Conservation (phyloP, 2,888 invertebrate species). For the Cancer borealis region DNA sequence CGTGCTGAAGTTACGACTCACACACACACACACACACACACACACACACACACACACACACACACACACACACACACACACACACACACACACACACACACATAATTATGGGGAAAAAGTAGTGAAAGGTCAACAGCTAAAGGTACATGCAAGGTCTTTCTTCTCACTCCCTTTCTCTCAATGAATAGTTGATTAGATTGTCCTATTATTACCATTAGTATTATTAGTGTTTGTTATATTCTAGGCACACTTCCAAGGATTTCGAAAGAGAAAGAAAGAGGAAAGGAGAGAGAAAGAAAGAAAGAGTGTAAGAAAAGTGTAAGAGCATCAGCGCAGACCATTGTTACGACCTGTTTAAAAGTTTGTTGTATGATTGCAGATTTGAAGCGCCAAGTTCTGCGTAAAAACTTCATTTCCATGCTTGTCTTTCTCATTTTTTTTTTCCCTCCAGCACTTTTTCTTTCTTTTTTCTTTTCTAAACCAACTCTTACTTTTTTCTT, state of each 20-base stretch:
- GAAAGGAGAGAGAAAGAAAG: too few species aligned
- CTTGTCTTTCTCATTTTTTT: not conserved
- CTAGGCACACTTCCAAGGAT: too few species aligned
- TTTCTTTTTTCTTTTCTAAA: not conserved
- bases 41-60: conserved; percentile 20
- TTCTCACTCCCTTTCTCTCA: conserved; percentile 2
- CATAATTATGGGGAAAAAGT: not conserved
- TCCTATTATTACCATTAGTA: not conserved
- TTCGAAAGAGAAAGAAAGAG: too few species aligned
- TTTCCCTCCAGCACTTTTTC: not conserved
- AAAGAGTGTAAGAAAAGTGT: too few species aligned
- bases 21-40: conserved; percentile 3
- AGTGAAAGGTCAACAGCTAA: not conserved
- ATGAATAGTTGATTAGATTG: not conserved
- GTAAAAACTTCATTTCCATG: not conserved
- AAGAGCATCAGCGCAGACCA: too few species aligned
- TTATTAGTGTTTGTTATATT: too few species aligned
- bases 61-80: conserved; percentile 16
- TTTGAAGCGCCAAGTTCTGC: not conserved
- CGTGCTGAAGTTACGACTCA: not conserved
- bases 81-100: not conserved
- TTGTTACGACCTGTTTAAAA: too few species aligned
- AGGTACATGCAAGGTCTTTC: not conserved
- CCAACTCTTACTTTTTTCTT: too few species aligned
- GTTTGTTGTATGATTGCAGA: not conserved